Base-by-base conservation (phyloP, 2,888 invertebrate species). In the Parnassius apollo region DNA sequence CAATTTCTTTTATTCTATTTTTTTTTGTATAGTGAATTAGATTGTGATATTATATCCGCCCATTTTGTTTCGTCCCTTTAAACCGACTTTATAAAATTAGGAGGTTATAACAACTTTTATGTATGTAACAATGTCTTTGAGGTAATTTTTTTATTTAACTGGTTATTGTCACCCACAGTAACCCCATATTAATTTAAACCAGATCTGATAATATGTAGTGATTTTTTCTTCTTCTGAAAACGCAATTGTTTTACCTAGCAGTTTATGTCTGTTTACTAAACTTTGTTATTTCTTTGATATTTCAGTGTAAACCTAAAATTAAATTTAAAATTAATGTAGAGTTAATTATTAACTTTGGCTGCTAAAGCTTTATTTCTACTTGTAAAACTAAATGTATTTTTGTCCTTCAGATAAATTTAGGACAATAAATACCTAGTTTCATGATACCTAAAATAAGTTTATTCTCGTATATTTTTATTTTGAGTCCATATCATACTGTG, bases 1-100 rank as follows among this genome's bases (percentile, higher is more conserved):
- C 57, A 44, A 65, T 52, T 67, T 66, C 68, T 63, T 64, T 67
- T 62, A 73, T 59, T 64, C 57, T 65, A 61, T 66, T 67, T 63
- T 52, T 63, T 50, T 57, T 42, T 57, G 57, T 48, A 49, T 63
- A 57, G 54, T 49, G 18, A 59, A 53, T 48, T 63, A 65, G 61
- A 58, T 52, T 62, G 60, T 67, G 64, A 65, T 62, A 56, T 66
- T 51, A 53, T 55, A 57, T 66, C 62, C 59, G 65, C 61, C 66
- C 65, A 63, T 60, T 69, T 57, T 65, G 62, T 64, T 61, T 66
- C 64, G 42, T 53, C 53, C 45, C 50, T 63, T 18, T 42, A 49
- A 56, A 22, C 50, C 35, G 54, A 18, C n/a, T 13, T 35, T 35
- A 35, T 35, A 35, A 35, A 7, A 35, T 35, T 35, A 35, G 35